Base-by-base conservation (phyloP, 2,113 vertebrate genomes). In the Campylomormyrus tamandua region DNA sequence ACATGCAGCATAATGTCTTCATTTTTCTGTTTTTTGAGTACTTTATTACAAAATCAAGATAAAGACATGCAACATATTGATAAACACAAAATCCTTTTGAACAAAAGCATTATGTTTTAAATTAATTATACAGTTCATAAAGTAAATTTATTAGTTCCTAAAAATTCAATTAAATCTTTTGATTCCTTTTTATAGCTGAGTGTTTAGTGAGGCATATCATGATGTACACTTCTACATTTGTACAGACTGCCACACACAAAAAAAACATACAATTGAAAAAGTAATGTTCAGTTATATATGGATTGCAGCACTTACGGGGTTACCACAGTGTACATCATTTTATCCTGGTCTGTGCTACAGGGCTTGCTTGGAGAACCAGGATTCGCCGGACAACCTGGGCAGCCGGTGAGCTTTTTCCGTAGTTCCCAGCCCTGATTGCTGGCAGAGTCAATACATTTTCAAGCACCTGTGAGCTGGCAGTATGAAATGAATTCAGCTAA, bases 301-400 rank as follows among this genome's bases (percentile, higher is more conserved):
- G 39, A 85, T 85, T 27, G 48, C 10, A n/a, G 24, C 17, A 92
- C 95, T 95, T 58, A 96, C 96, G 15, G 2, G 1, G 50, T 0
- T 0, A 90, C 96, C 96, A 19, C 0, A 83, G 13, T 90, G 93
- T 42, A 42, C 39, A 48, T 49, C 24, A 13, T 48, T 85, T 11
- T 27, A 8, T 85, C 27, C 83, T 77, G 53, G 4, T 90, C 45
- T 90, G 11, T 66, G 27, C 66, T 52, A 87, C 90, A 96, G 96
- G 96, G 96, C 84, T 13, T 89, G 53, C 13, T 49, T 62, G 96
- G 96, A 53, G 90, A 13, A 5, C 94, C 93, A 15, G 96, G 96
- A 85, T 92, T 91, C 19, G 90, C 90, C 62, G 95, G 95, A 88
- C 9, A 88, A 45, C 93, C 95, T 56, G 96, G 95, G 83, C 77